Evolutionary conservation across 2,113 vertebrate genomes (phyloP).

Genomic region (Martes martes): DNA sequence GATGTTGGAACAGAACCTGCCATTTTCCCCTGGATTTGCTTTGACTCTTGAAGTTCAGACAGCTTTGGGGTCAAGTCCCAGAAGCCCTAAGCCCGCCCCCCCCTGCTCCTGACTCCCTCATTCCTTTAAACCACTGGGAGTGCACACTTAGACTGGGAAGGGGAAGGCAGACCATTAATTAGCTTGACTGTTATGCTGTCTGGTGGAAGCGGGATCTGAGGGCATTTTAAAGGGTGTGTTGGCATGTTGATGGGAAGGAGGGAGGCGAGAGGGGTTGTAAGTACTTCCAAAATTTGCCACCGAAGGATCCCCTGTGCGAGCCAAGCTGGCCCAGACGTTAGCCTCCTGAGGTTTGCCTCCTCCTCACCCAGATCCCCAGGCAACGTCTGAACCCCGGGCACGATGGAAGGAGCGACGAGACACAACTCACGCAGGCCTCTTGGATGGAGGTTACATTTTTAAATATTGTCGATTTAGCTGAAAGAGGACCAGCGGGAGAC

Average conservation of each 20-base stretch:
- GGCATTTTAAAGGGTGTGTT: slow-evolving; percentile 50
- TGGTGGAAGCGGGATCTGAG: background rate
- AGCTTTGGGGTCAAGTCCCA: slow-evolving; percentile 60
- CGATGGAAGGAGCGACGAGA: background rate
- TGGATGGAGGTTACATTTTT: background rate
- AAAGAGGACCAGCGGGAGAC: background rate
- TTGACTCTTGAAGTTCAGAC: slow-evolving; percentile 64
- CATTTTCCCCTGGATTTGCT: slow-evolving; percentile 37
- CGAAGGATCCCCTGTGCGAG: background rate
- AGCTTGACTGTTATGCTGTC: slow-evolving; percentile 50
- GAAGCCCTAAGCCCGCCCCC: background rate
- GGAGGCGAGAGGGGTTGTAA: background rate
- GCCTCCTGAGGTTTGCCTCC: background rate
- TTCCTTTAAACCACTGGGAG: slow-evolving; percentile 66
- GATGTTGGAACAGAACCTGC: background rate
- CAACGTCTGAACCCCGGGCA: background rate
- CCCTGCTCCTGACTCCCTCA: background rate
- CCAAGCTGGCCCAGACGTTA: background rate
- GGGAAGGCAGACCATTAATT: slow-evolving; percentile 56
- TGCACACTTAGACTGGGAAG: background rate
- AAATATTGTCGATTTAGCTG: background rate
- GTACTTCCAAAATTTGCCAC: background rate
- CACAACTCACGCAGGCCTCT: background rate
- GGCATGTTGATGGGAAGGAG: slow-evolving; percentile 34
- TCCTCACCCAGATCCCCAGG: background rate